Evolutionary conservation across 1,140 invertebrate genomes (phyloP).

Genomic region (Drosophila bocki): DNA sequence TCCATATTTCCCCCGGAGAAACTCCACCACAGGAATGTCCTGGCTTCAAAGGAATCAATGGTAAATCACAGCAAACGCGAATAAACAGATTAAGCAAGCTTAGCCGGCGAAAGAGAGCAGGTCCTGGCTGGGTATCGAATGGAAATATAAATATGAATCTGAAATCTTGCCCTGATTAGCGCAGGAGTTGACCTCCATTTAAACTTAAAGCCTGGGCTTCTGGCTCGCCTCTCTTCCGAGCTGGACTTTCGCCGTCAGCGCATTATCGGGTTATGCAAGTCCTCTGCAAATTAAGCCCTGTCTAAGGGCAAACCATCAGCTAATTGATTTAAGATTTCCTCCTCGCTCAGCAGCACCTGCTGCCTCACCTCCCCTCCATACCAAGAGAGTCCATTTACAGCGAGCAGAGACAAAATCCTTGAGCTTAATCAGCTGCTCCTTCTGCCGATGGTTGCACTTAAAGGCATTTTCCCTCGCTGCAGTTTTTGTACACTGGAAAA

Average conservation of each 20-base stretch:
- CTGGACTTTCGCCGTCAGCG: constrained; percentile 12
- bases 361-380: too few species aligned
- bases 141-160: constrained; percentile 1
- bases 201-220: background rate
- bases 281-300: constrained; percentile 6
- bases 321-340: constrained; percentile 67
- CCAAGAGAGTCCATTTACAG: constrained; percentile 47
- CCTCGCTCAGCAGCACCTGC: background rate
- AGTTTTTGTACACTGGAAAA: constrained; percentile 1
- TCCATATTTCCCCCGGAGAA: constrained; percentile 20
- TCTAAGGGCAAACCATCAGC: constrained; percentile 42
- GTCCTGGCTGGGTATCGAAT: background rate
- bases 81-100: constrained; percentile 51
- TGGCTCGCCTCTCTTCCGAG: too few species aligned
- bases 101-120: background rate
- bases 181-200: background rate
- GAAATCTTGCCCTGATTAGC: too few species aligned
- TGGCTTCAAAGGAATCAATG: constrained; percentile 46
- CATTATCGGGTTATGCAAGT: constrained; percentile 32
- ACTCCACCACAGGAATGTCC: constrained; percentile 23
- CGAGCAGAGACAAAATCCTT: constrained; percentile 58
- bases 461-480: constrained; percentile 64
- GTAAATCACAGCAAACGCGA: constrained; percentile 37
- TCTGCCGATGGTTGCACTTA: constrained; percentile 65
- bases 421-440: constrained; percentile 68